Base-by-base conservation (phyloP, 2,888 invertebrate genomes). In the Tromatobia lineatoria region DNA sequence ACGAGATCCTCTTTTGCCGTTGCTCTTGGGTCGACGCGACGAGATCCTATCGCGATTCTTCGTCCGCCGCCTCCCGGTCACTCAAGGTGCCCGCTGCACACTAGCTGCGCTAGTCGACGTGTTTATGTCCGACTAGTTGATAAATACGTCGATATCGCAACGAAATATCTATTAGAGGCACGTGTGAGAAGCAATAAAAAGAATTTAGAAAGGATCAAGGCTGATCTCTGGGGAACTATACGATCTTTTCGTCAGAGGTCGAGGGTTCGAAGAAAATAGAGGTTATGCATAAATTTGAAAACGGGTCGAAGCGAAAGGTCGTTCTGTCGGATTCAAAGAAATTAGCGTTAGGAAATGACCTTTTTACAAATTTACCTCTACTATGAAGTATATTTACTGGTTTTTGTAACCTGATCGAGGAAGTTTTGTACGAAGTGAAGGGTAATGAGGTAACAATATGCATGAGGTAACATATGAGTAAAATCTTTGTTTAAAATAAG, bases 21-120 rank as follows among this genome's bases (percentile, higher is more conserved):
- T 29, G 34, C 15, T n/a, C 34, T 15, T 57, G 42, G 42, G 2
- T 42, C 54, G 29, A n/a, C 25, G 25, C 23, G 4, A n/a, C 1
- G 11, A 42, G 57, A 25, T 29, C 57, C 47, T 73, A 73, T 73
- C 47, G 73, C 59, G 73, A 70, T 73, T 45, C 45, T 20, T 45
- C 73, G 29, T 73, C 45, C 73, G 29, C n/a, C 13, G 18, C 45
- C 29, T 13, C 73, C 13, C 59, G 59, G 59, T 73, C 45, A 47
- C 59, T 59, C 45, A 59, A 47, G 45, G 42, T 29, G 15, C 29
- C 29, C 42, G 18, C 20, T 42, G 23, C 13, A 38, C 64, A 18
- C 20, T 42, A 7, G 29, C 29, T 61, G n/a, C 11, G 59, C n/a
- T 7, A 29, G 23, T 42, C 18, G 20, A 66, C 3, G 11, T 42